Conservation (phyloP, 2,888 invertebrate genomes). For the Theretra japonica region DNA sequence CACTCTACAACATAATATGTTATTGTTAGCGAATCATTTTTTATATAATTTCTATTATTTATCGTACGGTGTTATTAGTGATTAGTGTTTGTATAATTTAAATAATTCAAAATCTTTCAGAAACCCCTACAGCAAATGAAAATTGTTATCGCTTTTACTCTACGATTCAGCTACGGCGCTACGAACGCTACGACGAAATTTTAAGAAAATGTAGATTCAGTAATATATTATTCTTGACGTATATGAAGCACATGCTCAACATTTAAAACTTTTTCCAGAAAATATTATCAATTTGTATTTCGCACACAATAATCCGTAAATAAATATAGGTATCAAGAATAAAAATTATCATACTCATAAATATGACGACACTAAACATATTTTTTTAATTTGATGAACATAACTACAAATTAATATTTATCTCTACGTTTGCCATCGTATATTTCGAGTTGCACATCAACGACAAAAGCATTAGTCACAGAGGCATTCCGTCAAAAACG, state of each 20-base stretch:
- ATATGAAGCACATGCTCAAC: not conserved
- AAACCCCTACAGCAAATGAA: not conserved
- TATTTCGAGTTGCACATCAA: not conserved
- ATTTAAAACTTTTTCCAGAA: not conserved
- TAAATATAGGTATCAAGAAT: too few relatives aligned
- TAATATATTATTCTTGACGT: not conserved
- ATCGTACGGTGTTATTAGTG: not conserved
- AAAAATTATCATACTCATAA: too few relatives aligned
- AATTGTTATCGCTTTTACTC: constrained; percentile 1
- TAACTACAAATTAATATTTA: not conserved
- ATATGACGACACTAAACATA: too few relatives aligned
- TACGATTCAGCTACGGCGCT: constrained; percentile 42
- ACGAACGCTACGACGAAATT: constrained; percentile 44
- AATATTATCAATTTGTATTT: not conserved
- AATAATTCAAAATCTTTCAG: not conserved
- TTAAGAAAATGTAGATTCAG: constrained; percentile 20
- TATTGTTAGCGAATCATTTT: not conserved
- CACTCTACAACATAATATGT: too few relatives aligned
- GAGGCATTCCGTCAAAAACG: constrained; percentile 12
- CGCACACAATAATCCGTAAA: not conserved
- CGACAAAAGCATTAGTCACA: constrained; percentile 14
- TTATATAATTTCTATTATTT: not conserved
- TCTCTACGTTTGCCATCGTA: too few relatives aligned
- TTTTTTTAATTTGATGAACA: not conserved
- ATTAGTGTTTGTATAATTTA: too few relatives aligned